Evolutionary conservation across 1,140 invertebrate species (phyloP).

Genomic region (Drosophila insularis): DNA sequence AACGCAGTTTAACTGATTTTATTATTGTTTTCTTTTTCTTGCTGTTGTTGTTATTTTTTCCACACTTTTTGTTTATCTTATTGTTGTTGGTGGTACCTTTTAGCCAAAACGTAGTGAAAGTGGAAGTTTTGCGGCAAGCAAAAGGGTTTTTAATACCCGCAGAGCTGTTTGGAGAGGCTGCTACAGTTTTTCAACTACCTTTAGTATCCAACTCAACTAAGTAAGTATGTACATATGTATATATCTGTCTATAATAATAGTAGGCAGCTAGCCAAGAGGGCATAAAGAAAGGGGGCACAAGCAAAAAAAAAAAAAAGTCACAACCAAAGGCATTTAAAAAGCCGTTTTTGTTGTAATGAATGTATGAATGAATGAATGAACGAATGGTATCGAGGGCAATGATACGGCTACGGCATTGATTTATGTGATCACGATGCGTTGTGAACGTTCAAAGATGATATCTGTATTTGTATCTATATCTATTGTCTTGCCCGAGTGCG

Average conservation of each 20-base stretch:
- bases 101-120: constrained; percentile 61
- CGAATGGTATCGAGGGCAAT: constrained; percentile 68
- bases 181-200: constrained; percentile 35
- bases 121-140: constrained; percentile 55
- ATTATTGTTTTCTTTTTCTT: constrained; percentile 40
- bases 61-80: constrained; percentile 43
- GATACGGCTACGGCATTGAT: constrained; percentile 68
- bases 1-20: constrained; percentile 68
- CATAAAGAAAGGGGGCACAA: constrained; percentile 31
- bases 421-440: constrained; percentile 61
- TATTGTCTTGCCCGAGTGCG: constrained; percentile 63
- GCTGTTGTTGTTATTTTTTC: constrained; percentile 49
- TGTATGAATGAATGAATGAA: constrained; percentile 47
- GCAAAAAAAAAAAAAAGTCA: constrained; percentile 1
- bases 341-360: constrained; percentile 52
- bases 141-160: constrained; percentile 54
- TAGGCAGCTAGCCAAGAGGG: constrained; percentile 20
- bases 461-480: constrained; percentile 42
- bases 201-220: constrained; percentile 6
- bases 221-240: neutral
- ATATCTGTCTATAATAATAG: constrained; percentile 17
- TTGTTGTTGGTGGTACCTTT: constrained; percentile 31
- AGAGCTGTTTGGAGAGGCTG: constrained; percentile 40
- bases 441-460: constrained; percentile 37
- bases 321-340: constrained; percentile 56